Conservation (phyloP, 2,113 vertebrate genomes). For the Myocastor coypus region DNA sequence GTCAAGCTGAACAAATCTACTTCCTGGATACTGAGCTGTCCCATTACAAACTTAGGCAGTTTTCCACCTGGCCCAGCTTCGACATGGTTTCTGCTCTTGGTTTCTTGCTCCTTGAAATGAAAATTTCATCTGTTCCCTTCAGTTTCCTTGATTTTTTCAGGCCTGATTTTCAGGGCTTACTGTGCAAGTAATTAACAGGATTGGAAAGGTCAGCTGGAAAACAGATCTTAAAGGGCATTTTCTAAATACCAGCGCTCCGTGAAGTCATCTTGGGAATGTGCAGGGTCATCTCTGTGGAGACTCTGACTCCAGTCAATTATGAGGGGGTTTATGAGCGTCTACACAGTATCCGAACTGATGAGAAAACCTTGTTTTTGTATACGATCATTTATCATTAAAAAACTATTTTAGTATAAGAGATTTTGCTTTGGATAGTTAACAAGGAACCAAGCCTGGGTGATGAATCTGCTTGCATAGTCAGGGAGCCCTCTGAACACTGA, state of each 20-base stretch:
- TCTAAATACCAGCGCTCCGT: slow-evolving; percentile 25
- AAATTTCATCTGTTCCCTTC: slow-evolving; percentile 23
- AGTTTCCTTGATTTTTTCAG: slow-evolving; percentile 30
- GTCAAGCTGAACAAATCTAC: neutral
- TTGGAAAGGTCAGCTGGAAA: slow-evolving; percentile 42
- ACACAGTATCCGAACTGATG: slow-evolving; percentile 79
- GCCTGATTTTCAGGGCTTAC: slow-evolving; percentile 7
- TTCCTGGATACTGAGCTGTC: neutral
- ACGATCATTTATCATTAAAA: neutral
- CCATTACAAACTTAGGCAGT: neutral
- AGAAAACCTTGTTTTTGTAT: slow-evolving; percentile 17
- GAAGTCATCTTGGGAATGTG: slow-evolving; percentile 50
- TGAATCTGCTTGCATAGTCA: neutral
- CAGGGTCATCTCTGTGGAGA: slow-evolving; percentile 10
- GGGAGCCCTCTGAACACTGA: accelerated
- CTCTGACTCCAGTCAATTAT: slow-evolving; percentile 65
- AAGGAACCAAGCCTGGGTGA: neutral
- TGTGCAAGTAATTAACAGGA: slow-evolving; percentile 61
- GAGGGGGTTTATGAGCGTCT: slow-evolving; percentile 8
- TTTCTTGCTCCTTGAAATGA: slow-evolving; percentile 23
- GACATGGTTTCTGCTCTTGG: neutral
- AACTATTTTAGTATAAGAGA: slow-evolving; percentile 1
- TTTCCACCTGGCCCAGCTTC: slow-evolving; percentile 4
- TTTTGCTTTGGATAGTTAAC: neutral
- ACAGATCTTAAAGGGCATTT: slow-evolving; percentile 46